Conservation (phyloP, 2,888 invertebrate species). For the Leptodirus hochenwartii region DNA sequence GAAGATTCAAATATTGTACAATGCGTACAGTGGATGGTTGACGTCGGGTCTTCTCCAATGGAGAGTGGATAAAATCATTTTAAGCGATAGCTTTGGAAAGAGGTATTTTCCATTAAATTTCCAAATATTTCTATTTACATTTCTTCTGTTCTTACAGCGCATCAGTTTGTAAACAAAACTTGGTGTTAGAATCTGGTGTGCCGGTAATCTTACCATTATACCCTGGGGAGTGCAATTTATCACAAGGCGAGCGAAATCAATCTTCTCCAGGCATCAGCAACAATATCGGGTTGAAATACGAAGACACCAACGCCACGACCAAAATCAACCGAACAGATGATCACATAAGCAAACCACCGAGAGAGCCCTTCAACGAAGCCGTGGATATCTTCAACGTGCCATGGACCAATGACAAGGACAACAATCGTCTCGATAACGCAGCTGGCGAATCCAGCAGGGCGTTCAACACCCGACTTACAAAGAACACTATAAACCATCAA, state of each 20-base stretch:
- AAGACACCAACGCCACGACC: constrained; percentile 7
- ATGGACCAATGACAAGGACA: constrained; percentile 27
- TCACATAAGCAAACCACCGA: constrained; percentile 13
- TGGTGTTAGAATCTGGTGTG: constrained; percentile 54
- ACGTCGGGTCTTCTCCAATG: constrained; percentile 65
- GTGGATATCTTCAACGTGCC: constrained; percentile 29
- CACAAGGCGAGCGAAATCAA: too few relatives aligned
- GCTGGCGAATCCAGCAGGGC: constrained; percentile 36
- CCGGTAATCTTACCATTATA: constrained; percentile 55
- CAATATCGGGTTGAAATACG: constrained; percentile 5
- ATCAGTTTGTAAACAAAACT: constrained; percentile 61
- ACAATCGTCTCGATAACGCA: constrained; percentile 27
- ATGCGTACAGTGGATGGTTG: constrained; percentile 81
- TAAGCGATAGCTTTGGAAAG: constrained; percentile 72
- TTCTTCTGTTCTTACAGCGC: constrained; percentile 31
- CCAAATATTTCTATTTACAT: constrained; percentile 1
- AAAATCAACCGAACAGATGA: constrained; percentile 13
- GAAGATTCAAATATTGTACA: constrained; percentile 60
- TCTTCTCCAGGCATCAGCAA: constrained; percentile 3
- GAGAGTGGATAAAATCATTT: constrained; percentile 63
- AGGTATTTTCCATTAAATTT: constrained; percentile 30
- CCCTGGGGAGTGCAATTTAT: constrained; percentile 59
- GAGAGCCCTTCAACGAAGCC: constrained; percentile 22
- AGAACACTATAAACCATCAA: too few relatives aligned
- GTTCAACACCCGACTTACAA: constrained; percentile 27